Base-by-base conservation (phyloP, 2,888 invertebrate species). In the Mesorhabditis spiculigera region DNA sequence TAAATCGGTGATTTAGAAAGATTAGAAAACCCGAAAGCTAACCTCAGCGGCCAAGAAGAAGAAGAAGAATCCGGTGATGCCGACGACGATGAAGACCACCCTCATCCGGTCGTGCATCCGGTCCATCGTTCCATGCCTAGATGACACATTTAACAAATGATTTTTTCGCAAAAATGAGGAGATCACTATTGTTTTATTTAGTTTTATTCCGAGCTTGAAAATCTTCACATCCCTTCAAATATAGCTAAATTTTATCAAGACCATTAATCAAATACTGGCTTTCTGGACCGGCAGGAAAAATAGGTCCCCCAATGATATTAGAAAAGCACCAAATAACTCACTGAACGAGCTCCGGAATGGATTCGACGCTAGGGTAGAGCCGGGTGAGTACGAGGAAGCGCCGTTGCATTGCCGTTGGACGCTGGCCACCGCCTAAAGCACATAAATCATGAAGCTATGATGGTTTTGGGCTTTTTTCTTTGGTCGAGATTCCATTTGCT, bases 21-120 rank as follows among this genome's bases (percentile, higher is more conserved):
- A 28, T 28, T 28, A 28, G 28, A 28, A 28, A 28, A 28, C 28
- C 28, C 28, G 28, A 28, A 28, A 28, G 28, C 28, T 28, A 28
- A 28, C 28, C 28, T 82, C 81, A 43, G 74, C 67, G 61, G 71
- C 70, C 69, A 70, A 75, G 67, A 75, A 76, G 62, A 79, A 71
- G 41, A 75, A 66, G 75, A 81, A 81, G 70, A 80, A 78, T 65
- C 75, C 65, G 65, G 71, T 43, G 6, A 70, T 70, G n/a, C 77
- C 82, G 43, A 68, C 71, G 50, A 82, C 72, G 66, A 81, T 80
- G 75, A 78, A 80, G 16, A 82, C 72, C 8, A 79, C 82, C 42
- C 82, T 76, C 72, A 78, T 74, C 13, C 82, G 73, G 68, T 82
- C 81, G 74, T 81, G 81, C 79, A 82, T 82, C 43, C 81, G 73